phyloP scores from a whole-genome alignment of 2,888 invertebrate genomes.

The Herminia tarsipennalis region DNA sequence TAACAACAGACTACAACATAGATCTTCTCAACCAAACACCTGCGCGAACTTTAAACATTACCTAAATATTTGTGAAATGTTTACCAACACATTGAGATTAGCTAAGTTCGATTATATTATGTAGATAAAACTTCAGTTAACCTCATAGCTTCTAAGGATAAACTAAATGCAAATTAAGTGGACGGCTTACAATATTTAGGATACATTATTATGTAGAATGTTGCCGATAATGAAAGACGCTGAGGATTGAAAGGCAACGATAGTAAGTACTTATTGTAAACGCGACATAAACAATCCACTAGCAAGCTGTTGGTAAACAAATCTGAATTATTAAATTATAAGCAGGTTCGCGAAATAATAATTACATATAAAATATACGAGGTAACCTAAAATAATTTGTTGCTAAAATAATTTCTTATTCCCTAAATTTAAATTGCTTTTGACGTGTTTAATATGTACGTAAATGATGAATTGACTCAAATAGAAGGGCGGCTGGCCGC shows the following conservation, averaged over 20 bases:
- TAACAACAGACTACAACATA: slow-evolving; percentile 85
- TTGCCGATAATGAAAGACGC: slow-evolving; percentile 30
- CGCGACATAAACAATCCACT: slow-evolving; percentile 41
- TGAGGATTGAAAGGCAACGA: slow-evolving; percentile 29
- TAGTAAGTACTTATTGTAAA: slow-evolving; percentile 14
- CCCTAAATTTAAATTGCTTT: slow-evolving; percentile 74
- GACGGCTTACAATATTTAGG: slow-evolving; percentile 73
- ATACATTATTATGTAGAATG: slow-evolving; percentile 20
- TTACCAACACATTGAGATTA: slow-evolving; percentile 63
- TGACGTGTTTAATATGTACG: slow-evolving; percentile 59
- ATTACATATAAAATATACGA: slow-evolving; percentile 16
- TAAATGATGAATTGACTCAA: slow-evolving; percentile 75
- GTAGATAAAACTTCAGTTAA: slow-evolving; percentile 43
- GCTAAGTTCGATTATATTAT: slow-evolving; percentile 47
- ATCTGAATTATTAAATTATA: slow-evolving; percentile 40
- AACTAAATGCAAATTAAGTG: slow-evolving; percentile 71
- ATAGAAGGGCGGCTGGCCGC: slow-evolving; percentile 52
- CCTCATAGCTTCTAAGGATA: slow-evolving; percentile 48
- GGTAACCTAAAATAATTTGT: slow-evolving; percentile 42
- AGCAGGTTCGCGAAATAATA: slow-evolving; percentile 28
- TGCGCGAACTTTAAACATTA: slow-evolving; percentile 63
- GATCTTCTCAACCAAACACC: slow-evolving; percentile 76
- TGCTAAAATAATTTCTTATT: slow-evolving; percentile 65
- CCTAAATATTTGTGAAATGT: slow-evolving; percentile 55
- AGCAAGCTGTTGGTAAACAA: slow-evolving; percentile 61